phyloP scores from a whole-genome alignment of 2,888 invertebrate species.

The Cepaea hortensis region DNA sequence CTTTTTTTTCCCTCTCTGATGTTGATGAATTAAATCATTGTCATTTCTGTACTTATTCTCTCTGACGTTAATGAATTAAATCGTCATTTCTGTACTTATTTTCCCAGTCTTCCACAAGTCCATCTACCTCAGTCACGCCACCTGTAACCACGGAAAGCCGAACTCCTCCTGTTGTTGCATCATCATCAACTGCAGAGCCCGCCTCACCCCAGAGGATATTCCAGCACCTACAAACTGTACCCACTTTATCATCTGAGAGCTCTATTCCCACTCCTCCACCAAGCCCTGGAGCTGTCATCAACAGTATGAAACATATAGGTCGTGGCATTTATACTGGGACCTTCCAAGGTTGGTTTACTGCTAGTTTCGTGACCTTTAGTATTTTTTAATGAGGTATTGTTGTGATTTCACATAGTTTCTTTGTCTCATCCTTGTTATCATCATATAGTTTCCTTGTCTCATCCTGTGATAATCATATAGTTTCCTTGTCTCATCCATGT shows the following conservation, averaged over 20 bases:
- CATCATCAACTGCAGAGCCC: not conserved
- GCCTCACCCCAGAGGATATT: conserved; percentile 4
- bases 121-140: not conserved
- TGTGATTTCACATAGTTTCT: no score
- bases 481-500: no score
- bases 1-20: not conserved
- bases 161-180: not conserved
- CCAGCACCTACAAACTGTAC: conserved; percentile 9
- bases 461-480: no score
- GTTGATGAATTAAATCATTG: not conserved
- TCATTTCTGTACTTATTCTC: not conserved
- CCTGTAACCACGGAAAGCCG: no score
- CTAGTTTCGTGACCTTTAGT: not conserved
- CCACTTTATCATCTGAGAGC: conserved; percentile 31
- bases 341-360: conserved; percentile 81
- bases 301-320: conserved; percentile 94
- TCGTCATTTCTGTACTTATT: not conserved
- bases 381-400: no score
- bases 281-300: conserved; percentile 86
- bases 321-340: conserved; percentile 97
- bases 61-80: no score
- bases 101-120: not conserved
- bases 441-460: no score
- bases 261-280: conserved; percentile 51
- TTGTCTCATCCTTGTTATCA: no score